phyloP scores from a whole-genome alignment of 2,113 vertebrate genomes.

The Megalops atlanticus region DNA sequence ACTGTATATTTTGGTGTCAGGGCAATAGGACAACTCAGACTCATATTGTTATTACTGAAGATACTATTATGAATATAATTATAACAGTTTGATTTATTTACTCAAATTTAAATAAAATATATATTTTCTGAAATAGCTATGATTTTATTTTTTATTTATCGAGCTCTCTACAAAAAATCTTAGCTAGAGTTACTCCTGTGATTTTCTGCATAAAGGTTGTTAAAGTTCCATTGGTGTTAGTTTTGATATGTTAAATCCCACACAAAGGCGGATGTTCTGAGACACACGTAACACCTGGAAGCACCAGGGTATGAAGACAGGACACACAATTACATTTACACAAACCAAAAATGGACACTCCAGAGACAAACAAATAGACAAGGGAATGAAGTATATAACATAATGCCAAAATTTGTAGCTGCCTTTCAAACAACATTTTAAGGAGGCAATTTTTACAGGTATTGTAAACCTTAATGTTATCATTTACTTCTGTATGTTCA shows the following conservation, averaged over 20 bases:
- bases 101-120: background rate
- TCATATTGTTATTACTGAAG: background rate
- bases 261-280: no score
- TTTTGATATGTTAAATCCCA: background rate
- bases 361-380: no score
- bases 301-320: no score
- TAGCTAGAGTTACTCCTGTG: no score
- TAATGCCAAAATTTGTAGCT: background rate
- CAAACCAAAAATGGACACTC: no score
- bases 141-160: constrained; percentile 13
- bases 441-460: background rate
- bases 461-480: background rate
- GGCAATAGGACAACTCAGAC: background rate
- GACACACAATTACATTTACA: no score
- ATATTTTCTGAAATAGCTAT: background rate
- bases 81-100: constrained; percentile 24
- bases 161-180: background rate
- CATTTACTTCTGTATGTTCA: background rate
- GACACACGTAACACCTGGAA: no score
- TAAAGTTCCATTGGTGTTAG: background rate
- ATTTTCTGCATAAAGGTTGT: background rate
- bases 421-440: background rate
- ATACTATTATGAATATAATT: constrained; percentile 16
- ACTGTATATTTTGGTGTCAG: background rate
- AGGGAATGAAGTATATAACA: no score